Percentiles rank a stretch among this genome's conserved stretches.
Evolutionary conservation across 2,113 vertebrate genomes (phyloP).

Genomic region (Rhea americana): DNA sequence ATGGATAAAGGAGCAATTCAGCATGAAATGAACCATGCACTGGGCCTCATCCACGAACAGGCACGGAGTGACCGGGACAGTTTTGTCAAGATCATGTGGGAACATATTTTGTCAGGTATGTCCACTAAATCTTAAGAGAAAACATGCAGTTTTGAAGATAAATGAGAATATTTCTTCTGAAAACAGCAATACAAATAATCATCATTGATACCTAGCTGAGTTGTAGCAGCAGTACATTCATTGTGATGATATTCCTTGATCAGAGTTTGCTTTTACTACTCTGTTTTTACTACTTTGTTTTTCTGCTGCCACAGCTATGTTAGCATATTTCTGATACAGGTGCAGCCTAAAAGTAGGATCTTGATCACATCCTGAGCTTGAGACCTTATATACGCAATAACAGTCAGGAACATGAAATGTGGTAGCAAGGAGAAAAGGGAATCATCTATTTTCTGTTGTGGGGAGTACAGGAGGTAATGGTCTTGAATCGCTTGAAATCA

Average conservation of each 20-base stretch:
- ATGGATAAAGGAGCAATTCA: slow-evolving; percentile 72
- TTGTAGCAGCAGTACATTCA: neutral
- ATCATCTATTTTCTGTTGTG: neutral
- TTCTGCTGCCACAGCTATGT: neutral
- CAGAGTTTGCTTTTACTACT: neutral
- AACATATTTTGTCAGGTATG: slow-evolving; percentile 73
- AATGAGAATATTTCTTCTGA: neutral
- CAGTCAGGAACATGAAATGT: neutral
- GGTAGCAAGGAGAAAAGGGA: neutral
- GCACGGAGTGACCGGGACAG: slow-evolving; percentile 74
- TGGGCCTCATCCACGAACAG: slow-evolving; percentile 81
- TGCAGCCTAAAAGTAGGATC: neutral
- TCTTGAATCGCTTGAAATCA: neutral
- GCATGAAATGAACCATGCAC: slow-evolving; percentile 76
- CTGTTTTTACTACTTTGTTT: neutral
- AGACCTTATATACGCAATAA: neutral
- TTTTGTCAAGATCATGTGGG: slow-evolving; percentile 71
- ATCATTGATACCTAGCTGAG: neutral
- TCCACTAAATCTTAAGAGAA: neutral
- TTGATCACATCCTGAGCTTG: neutral
- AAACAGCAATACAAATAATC: neutral
- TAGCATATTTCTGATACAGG: neutral
- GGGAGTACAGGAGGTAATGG: neutral
- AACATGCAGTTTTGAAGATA: neutral
- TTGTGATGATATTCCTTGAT: neutral